phyloP scores from a whole-genome alignment of 2,113 vertebrate species.

The Catharus bicknelli region DNA sequence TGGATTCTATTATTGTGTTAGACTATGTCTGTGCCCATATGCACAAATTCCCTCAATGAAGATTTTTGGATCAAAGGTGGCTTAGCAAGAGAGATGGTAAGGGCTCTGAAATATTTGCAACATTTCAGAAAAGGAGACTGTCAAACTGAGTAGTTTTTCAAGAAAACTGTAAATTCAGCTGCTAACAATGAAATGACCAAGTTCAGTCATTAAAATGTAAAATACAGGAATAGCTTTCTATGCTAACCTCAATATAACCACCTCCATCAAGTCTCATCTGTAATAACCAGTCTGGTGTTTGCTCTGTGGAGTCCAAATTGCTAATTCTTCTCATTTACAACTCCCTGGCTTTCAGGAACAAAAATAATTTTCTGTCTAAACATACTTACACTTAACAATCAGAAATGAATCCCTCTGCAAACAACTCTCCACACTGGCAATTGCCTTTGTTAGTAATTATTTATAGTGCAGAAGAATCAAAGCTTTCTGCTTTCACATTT shows the following conservation, averaged over 20 bases:
- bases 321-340: constrained; percentile 48
- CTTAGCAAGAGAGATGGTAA: not conserved
- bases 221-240: not conserved
- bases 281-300: constrained; percentile 28
- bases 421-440: not conserved
- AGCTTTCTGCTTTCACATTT: not conserved
- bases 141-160: not conserved
- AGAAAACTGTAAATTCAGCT: not conserved
- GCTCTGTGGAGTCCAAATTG: not conserved
- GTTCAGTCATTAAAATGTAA: not conserved
- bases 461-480: not conserved
- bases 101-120: not conserved
- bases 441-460: constrained; percentile 40
- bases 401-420: constrained; percentile 48
- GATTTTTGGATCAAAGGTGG: not conserved
- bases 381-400: constrained; percentile 55
- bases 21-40: not conserved
- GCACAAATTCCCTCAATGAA: not conserved
- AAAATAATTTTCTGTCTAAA: constrained; percentile 55
- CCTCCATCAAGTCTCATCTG: not conserved
- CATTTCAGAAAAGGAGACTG: not conserved
- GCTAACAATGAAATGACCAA: not conserved
- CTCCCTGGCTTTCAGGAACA: constrained; percentile 26
- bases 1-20: not conserved
- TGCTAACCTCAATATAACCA: not conserved